Conservation (phyloP, 1,140 invertebrate species). For the fruit fly (Drosophila melanogaster) region DNA sequence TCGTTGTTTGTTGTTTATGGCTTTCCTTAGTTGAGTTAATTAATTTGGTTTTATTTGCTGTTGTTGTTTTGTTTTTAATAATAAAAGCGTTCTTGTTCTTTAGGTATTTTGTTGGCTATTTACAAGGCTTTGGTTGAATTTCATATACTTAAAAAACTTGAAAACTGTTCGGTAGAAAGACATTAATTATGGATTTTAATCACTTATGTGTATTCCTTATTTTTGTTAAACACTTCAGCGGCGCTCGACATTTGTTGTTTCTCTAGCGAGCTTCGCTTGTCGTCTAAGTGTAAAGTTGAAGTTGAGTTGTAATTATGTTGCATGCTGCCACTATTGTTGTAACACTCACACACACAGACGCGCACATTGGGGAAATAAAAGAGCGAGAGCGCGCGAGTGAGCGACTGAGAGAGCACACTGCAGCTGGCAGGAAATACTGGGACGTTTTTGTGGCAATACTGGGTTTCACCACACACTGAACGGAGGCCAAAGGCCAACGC, state of each 20-base stretch:
- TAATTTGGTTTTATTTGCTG: conserved; percentile 22
- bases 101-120: conserved; percentile 29
- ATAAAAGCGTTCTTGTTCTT: conserved; percentile 30
- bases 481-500: conserved; percentile 26
- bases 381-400: conserved; percentile 1
- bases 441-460: conserved; percentile 36
- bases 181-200: conserved; percentile 7
- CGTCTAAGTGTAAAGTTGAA: conserved; percentile 60
- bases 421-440: conserved; percentile 55
- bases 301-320: conserved; percentile 71
- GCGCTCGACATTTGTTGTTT: conserved; percentile 35
- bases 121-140: conserved; percentile 50
- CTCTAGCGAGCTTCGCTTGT: conserved; percentile 57
- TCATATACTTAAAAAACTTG: conserved; percentile 27
- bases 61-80: conserved; percentile 34
- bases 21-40: conserved; percentile 8
- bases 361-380: not conserved
- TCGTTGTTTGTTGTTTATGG: conserved; percentile 63
- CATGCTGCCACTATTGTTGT: conserved; percentile 52
- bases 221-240: conserved; percentile 7
- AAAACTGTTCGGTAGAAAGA: conserved; percentile 25
- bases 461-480: conserved; percentile 19
- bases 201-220: conserved; percentile 1
- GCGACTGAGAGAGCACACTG: conserved; percentile 23
- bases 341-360: conserved; percentile 15